These are phyloP conservation scores for Cephus rjabovi DNA, from an alignment of 2,888 invertebrate species.

Conservation along the genomic window DNA sequence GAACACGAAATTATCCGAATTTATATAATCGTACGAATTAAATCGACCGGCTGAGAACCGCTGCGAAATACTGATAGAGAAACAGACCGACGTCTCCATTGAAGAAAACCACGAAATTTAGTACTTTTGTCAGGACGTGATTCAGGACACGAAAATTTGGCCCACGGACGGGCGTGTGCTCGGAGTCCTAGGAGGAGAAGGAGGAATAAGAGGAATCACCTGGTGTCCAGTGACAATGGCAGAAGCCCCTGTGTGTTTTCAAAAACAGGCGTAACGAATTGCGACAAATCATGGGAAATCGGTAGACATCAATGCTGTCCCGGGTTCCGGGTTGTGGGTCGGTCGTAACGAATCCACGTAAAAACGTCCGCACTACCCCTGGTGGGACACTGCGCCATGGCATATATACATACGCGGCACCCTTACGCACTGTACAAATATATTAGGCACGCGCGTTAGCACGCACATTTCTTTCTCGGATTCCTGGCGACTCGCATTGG, in stretches of 20 bases:
- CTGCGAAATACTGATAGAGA: not conserved
- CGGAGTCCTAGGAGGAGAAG: not conserved
- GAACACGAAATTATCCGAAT: no score
- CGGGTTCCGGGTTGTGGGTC: no score
- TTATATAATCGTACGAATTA: no score
- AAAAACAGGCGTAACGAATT: conserved; percentile 51
- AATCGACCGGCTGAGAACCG: not conserved
- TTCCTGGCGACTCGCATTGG: no score
- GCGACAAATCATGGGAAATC: conserved; percentile 49
- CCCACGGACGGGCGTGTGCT: conserved; percentile 14
- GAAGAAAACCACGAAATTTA: conserved; percentile 40
- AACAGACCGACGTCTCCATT: conserved; percentile 34
- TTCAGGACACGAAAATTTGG: conserved; percentile 35
- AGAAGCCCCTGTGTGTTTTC: conserved; percentile 41
- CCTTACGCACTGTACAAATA: no score
- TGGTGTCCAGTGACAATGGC: conserved; percentile 47
- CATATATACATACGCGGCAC: no score
- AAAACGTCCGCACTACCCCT: no score
- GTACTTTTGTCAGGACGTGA: conserved; percentile 29
- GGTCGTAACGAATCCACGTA: no score
- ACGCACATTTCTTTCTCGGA: no score
- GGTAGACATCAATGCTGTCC: conserved; percentile 26
- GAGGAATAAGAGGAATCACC: conserved; percentile 43
- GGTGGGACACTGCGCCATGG: no score
- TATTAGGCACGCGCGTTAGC: no score